phyloP scores from a whole-genome alignment of 2,113 vertebrate species.

The Amblyopsis rosae region DNA sequence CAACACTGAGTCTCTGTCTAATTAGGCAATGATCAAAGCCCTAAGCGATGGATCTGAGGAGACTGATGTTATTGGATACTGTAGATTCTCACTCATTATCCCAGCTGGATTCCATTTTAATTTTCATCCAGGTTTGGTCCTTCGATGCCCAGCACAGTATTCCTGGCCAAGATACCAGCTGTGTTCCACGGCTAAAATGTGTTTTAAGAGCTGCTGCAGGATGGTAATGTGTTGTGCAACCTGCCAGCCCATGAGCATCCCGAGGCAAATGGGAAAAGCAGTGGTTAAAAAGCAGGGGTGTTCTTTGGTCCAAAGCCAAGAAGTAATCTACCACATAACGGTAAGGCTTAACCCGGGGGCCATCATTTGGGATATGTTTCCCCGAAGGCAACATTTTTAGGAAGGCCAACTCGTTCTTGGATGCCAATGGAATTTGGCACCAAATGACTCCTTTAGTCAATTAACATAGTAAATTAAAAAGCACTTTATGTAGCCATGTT shows the following conservation, averaged over 20 bases:
- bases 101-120: constrained; percentile 61
- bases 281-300: constrained; percentile 79
- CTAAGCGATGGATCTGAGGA: constrained; percentile 25
- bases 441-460: constrained; percentile 61
- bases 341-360: constrained; percentile 61
- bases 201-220: constrained; percentile 79
- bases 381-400: constrained; percentile 47
- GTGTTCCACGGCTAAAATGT: constrained; percentile 76
- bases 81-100: constrained; percentile 58
- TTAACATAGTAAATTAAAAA: constrained; percentile 73
- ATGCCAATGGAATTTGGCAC: constrained; percentile 65
- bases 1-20: constrained; percentile 26
- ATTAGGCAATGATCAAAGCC: constrained; percentile 49
- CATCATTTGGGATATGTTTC: constrained; percentile 59
- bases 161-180: constrained; percentile 77
- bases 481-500: constrained; percentile 57
- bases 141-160: constrained; percentile 42
- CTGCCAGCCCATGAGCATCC: constrained; percentile 77
- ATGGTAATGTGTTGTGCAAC: constrained; percentile 72
- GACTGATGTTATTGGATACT: constrained; percentile 35
- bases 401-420: constrained; percentile 52
- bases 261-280: constrained; percentile 77
- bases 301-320: constrained; percentile 74
- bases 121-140: constrained; percentile 53
- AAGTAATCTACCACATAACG: constrained; percentile 74